phyloP scores from a whole-genome alignment of 2,888 invertebrate species.

The Apotomis turbidana region DNA sequence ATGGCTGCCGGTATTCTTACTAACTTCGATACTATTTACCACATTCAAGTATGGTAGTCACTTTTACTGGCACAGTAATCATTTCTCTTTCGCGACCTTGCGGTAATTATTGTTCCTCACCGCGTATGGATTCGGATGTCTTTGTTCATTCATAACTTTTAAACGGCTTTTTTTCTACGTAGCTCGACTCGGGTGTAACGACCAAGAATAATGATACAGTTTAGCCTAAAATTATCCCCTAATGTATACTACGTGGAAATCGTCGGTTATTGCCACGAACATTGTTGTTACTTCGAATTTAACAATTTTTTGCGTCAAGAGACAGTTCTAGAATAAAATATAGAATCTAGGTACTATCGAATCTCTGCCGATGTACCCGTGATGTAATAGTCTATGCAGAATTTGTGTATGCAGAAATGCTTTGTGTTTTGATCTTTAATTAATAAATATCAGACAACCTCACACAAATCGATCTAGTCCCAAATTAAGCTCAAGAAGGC shows the following conservation, averaged over 20 bases:
- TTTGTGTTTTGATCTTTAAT: no score
- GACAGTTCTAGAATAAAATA: no score
- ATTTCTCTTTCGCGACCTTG: constrained; percentile 43
- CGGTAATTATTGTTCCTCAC: constrained; percentile 41
- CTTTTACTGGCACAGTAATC: constrained; percentile 41
- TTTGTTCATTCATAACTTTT: constrained; percentile 44
- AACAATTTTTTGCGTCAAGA: not conserved
- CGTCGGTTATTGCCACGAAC: not conserved
- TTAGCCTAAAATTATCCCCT: constrained; percentile 12
- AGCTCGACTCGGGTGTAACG: constrained; percentile 24
- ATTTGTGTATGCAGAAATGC: no score
- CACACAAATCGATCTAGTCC: no score
- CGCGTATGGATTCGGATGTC: constrained; percentile 40
- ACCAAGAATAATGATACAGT: constrained; percentile 35
- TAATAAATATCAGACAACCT: no score
- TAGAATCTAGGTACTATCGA: no score
- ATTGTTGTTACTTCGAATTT: not conserved
- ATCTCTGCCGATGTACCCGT: no score
- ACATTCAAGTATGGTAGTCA: constrained; percentile 26
- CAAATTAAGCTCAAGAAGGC: no score
- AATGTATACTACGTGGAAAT: constrained; percentile 15
- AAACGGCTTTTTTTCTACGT: constrained; percentile 27
- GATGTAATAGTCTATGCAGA: no score
- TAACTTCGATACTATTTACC: not conserved
- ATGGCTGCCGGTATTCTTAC: no score